A percentile compares a stretch with the other conserved stretches of the same genome.
phyloP scores from a whole-genome alignment of 2,113 vertebrate genomes.

The Lycaon pictus region DNA sequence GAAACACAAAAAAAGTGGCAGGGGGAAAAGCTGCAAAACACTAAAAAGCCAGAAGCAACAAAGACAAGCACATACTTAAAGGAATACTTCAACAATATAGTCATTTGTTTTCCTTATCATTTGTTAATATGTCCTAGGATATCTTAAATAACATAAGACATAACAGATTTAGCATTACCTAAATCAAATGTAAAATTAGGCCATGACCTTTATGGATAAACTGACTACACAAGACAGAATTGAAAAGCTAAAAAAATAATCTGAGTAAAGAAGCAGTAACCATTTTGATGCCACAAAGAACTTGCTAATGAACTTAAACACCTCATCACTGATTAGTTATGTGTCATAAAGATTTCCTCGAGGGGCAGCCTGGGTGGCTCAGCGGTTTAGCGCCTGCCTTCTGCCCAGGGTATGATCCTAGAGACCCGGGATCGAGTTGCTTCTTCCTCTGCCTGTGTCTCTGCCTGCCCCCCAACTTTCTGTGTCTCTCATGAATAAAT shows the following conservation, averaged over 20 bases:
- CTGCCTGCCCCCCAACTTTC: no score
- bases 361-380: not conserved
- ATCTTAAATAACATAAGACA: conserved; percentile 11
- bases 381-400: no score
- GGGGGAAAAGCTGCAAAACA: not conserved
- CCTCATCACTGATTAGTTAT: not conserved
- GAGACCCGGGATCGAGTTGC: no score
- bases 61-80: not conserved
- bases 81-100: conserved; percentile 24
- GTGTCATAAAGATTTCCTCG: not conserved
- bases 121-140: not conserved
- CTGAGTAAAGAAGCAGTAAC: not conserved
- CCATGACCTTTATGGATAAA: not conserved
- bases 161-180: not conserved
- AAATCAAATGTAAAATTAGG: conserved; percentile 48
- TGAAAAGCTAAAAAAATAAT: conserved; percentile 32
- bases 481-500: no score
- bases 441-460: no score
- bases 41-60: not conserved
- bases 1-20: not conserved
- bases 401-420: no score
- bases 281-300: not conserved
- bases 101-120: conserved; percentile 2
- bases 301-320: not conserved
- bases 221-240: not conserved